Evolutionary conservation across 2,797 vertebrate genomes (phyloP), one percentile per base, ranked within the genome.

Genomic region (Schizothorax lantsangensis): DNA sequence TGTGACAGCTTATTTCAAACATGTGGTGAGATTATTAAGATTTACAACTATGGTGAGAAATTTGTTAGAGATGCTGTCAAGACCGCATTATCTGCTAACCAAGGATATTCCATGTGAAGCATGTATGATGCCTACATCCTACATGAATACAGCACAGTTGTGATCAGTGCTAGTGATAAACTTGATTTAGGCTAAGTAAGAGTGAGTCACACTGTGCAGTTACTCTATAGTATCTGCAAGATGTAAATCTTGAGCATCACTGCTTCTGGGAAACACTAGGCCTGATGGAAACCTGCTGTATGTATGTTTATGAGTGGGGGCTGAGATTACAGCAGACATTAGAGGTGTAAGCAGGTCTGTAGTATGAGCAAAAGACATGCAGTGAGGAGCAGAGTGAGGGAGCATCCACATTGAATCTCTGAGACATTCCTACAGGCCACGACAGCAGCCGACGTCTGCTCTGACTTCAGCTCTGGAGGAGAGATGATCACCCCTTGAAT

Each of bases 401-500:
- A n/a, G 59, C 15, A 43, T 77, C 40, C 74, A 80, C 45, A 77
- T 5, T 10, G 86, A 69, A 71, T 59, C 5, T 26, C 47, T 40
- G 88, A 88, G 17, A 54, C 23, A 7, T 82, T 88, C 40, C 6
- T 36, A 45, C 84, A 91, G 47, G 59, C 36, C 84, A 62, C 33
- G 19, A n/a, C 88, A 82, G 71, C 83, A 87, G 74, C 21, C 45
- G 86, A 89, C 89, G 43, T 94, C 93, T 0, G 94, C 91, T 82
- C 75, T 6, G 94, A 92, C 87, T 93, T 92, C 73, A 95, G 92
- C n/a, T 95, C 93, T 12, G 96, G 96, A 1, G 96, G 96, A 47
- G 94, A 91, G 15, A 96, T 92, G 4, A 95, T 94, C 94, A 95
- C 95, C 62, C 96, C 96, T 89, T 97, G 96, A 85, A 96, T 95